Evolutionary conservation across 2,888 invertebrate genomes (phyloP).

Genomic region (Myathropa florea): DNA sequence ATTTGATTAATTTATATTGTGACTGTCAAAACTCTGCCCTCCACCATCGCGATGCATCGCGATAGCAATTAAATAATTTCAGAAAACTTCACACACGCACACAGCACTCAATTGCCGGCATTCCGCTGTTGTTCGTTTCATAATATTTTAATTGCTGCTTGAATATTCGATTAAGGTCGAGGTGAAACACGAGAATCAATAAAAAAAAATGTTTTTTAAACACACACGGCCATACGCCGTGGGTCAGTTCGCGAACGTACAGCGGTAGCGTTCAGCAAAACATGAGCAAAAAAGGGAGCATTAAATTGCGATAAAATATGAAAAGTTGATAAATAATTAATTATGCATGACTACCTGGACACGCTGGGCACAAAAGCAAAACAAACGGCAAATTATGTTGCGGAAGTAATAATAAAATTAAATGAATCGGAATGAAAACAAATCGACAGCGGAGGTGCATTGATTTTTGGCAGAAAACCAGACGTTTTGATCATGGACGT

Average conservation of each 20-base stretch:
- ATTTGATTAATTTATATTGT: neutral
- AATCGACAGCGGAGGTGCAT: neutral
- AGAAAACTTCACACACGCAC: neutral
- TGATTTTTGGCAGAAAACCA: neutral
- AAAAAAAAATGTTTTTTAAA: neutral
- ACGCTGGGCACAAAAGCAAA: neutral
- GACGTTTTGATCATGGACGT: too few species aligned
- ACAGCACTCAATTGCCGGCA: too few species aligned
- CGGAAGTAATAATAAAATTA: neutral
- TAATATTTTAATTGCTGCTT: slow-evolving; percentile 28
- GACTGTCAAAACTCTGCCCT: neutral
- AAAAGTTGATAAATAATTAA: neutral
- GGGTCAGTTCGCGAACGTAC: neutral
- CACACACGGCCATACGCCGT: neutral
- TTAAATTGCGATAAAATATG: neutral
- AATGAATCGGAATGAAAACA: neutral
- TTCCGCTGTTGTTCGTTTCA: neutral
- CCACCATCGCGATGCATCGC: neutral
- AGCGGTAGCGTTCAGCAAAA: neutral
- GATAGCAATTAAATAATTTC: neutral
- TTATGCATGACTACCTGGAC: neutral
- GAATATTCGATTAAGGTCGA: slow-evolving; percentile 54
- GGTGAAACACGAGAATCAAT: slow-evolving; percentile 21
- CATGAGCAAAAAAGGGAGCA: neutral
- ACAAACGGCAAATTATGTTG: neutral